These are phyloP conservation scores for Gymnocephalus cernua DNA, from an alignment of 2,113 vertebrate genomes.

Conservation along the genomic window DNA sequence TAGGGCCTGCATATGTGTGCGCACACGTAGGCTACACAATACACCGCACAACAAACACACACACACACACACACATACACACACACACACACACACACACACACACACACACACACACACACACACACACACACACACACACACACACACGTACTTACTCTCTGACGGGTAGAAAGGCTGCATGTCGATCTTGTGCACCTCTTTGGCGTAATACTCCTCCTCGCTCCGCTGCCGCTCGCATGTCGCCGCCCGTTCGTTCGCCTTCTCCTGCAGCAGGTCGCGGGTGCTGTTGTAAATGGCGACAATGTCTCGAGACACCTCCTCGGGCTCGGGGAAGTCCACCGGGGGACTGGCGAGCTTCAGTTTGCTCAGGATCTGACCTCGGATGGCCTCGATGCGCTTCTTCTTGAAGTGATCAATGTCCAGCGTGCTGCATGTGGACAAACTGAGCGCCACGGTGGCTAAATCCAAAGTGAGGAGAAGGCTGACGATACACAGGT, in stretches of 20 bases:
- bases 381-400: conserved; percentile 95
- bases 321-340: conserved; percentile 89
- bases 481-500: conserved; percentile 89
- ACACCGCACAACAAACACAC: conserved; percentile 54
- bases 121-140: conserved; percentile 64
- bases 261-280: conserved; percentile 95
- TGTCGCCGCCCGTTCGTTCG: conserved; percentile 92
- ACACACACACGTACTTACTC: conserved; percentile 87
- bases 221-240: conserved; percentile 93
- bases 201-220: conserved; percentile 98
- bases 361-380: conserved; percentile 97
- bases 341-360: conserved; percentile 94
- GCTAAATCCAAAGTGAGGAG: conserved; percentile 91
- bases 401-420: conserved; percentile 98
- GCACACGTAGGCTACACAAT: conserved; percentile 53
- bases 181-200: conserved; percentile 98
- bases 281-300: conserved; percentile 98
- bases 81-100: neutral
- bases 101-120: neutral
- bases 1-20: neutral
- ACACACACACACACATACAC: neutral
- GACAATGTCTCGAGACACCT: conserved; percentile 94
- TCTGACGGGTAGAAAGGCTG: conserved; percentile 87
- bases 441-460: conserved; percentile 90
- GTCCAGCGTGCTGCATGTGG: conserved; percentile 97